Evolutionary conservation across 2,888 invertebrate species (phyloP).

Genomic region (Drosophila cognata): DNA sequence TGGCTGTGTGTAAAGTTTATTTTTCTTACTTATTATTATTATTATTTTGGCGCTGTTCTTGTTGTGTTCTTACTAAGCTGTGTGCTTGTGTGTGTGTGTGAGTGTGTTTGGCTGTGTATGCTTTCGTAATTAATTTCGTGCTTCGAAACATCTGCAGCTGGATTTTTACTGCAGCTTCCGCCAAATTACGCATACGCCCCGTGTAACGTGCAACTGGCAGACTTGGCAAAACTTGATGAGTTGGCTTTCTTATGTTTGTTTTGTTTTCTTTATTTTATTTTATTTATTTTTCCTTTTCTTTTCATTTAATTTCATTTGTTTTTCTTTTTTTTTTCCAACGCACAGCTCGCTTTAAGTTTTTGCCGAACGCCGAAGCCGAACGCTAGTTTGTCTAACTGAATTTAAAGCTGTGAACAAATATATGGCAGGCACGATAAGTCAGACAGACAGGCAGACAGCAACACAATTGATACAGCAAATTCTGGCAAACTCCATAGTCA

Average conservation of each 20-base stretch:
- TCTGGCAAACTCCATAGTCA: slow-evolving; percentile 58
- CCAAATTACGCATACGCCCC: slow-evolving; percentile 76
- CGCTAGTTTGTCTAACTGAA: slow-evolving; percentile 63
- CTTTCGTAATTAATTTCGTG: slow-evolving; percentile 78
- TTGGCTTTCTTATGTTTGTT: slow-evolving; percentile 48
- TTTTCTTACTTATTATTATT: slow-evolving; percentile 78
- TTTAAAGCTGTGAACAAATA: slow-evolving; percentile 64
- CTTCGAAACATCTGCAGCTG: slow-evolving; percentile 80
- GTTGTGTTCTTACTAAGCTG: slow-evolving; percentile 37
- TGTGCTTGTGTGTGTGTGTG: slow-evolving; percentile 12
- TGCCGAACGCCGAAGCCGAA: slow-evolving; percentile 27
- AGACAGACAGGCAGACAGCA: slow-evolving; percentile 1
- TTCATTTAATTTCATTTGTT: slow-evolving; percentile 3
- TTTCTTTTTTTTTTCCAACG: slow-evolving; percentile 4
- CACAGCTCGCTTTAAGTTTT: slow-evolving; percentile 41
- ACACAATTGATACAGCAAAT: slow-evolving; percentile 69
- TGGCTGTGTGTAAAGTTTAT: slow-evolving; percentile 73
- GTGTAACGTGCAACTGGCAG: slow-evolving; percentile 44
- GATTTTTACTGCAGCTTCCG: slow-evolving; percentile 75
- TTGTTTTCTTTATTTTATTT: slow-evolving; percentile 30
- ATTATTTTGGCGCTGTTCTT: slow-evolving; percentile 56
- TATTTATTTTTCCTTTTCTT: slow-evolving; percentile 21
- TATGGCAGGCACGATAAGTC: slow-evolving; percentile 39
- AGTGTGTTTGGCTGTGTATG: slow-evolving; percentile 48
- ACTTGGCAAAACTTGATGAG: slow-evolving; percentile 62